Evolutionary conservation across 2,113 vertebrate genomes (phyloP), one percentile per base, ranked within the genome.

Genomic region (Caloenas nicobarica): DNA sequence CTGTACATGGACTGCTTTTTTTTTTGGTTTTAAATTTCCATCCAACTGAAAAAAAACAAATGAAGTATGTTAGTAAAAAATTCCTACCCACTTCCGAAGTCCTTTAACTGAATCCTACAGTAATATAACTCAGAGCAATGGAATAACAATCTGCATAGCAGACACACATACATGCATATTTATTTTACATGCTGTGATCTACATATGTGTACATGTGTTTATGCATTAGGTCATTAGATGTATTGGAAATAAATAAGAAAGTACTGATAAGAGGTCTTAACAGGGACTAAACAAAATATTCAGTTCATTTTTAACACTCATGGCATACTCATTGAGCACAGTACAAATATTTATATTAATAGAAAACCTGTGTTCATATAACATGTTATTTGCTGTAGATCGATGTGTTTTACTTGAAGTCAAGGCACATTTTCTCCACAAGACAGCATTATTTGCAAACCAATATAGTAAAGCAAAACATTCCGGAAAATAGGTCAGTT

Each of bases 331-430:
- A 44, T 34, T 46, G 31, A 74, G 48, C 56, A 54, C 24, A 50
- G 29, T 14, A 46, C 23, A 0, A 3, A 13, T 29, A 65, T 26
- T 82, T 4, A 2, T 46, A 68, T 8, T 48, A 61, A 65, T 0
- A 85, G 62, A 69, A 78, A 80, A 81, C 31, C 44, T 15, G 13
- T 65, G 34, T 28, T 56, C 16, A 7, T 22, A 16, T 24, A 77
- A 86, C 16, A 9, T 2, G 6, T 24, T 91, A 21, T 86, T 88
- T 88, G 51, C 64, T 54, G 38, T 54, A 76, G 23, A 70, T 11
- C 17, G 56, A 51, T 78, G 21, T 8, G 46, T 88, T 94, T 86
- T 25, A 36, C 40, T 82, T 80, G 23, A 77, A 54, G 25, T 38
- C 21, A 89, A 80, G 91, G 61, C 42, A 86, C 12, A 65, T 78